Evolutionary conservation across 2,888 invertebrate species (phyloP), one percentile per base, ranked within the genome.

Genomic region (Ptychoptera contaminata): DNA sequence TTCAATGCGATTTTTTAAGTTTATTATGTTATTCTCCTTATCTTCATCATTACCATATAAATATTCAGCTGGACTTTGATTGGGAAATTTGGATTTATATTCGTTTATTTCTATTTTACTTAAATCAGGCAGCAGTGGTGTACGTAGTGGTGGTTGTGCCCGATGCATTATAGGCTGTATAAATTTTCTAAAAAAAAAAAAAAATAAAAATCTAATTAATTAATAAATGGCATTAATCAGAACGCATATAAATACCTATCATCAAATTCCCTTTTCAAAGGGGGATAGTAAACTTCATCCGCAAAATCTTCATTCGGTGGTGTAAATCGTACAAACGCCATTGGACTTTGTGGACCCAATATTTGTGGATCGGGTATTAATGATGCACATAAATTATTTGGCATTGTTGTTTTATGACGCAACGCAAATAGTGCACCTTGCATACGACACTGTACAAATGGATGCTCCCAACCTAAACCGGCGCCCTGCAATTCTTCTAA

Each of bases 241-340:
- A 23, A 23, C 7, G 3, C 23, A 23, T 5, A 7, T 7, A n/a
- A n/a, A 23, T 7, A 23, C 9, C 48, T 45, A 36, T 50, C 65
- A 49, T 71, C 70, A 36, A 68, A 69, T 34, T 48, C 48, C 43
- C 73, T 69, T 39, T 67, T 62, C 47, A 72, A 56, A 45, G 83
- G 79, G 16, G 86, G 86, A 59, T 74, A 82, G 59, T 82, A 86
- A 12, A 83, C 71, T 65, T 85, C 84, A 56, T 85, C 84, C n/a
- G 85, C 82, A 58, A 76, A 86, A 51, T 79, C 76, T 56, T 81
- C 74, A 45, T 54, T 55, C 44, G 74, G 72, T 11, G 88, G 88
- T 8, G 77, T 79, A 55, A 83, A 88, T 51, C 81, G 80, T 29
- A 88, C 81, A 53, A 80, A 79, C 30, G 88, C 87, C 56, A 83